These are phyloP conservation scores for Nemopilema nomurai DNA, from an alignment of 30 jellyfish, hydroid and myxozoan genomes.

Conservation along the genomic window DNA sequence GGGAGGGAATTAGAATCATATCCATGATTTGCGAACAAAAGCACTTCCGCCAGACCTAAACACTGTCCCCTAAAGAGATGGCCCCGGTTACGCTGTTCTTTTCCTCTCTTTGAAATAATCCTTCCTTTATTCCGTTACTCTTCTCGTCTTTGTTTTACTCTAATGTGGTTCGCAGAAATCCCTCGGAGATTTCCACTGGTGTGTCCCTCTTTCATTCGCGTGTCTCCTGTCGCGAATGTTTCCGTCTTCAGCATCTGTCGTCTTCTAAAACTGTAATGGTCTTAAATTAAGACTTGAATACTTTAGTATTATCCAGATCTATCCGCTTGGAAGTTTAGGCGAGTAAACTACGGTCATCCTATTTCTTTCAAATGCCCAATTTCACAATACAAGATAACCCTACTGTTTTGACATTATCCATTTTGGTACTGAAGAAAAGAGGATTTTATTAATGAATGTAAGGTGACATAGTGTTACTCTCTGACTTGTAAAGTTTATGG, in stretches of 20 bases:
- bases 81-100: too few species aligned
- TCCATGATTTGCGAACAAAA: too few species aligned
- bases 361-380: neutral
- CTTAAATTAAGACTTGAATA: neutral
- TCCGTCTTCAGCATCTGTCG: neutral
- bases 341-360: neutral
- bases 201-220: neutral
- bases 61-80: too few species aligned
- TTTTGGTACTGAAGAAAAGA: neutral
- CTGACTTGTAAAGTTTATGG: neutral
- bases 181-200: neutral
- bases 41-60: too few species aligned
- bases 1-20: too few species aligned
- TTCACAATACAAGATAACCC: neutral
- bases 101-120: neutral
- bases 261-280: neutral
- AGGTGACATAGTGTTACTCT: neutral
- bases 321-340: neutral
- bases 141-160: neutral
- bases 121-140: neutral
- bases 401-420: neutral
- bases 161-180: neutral
- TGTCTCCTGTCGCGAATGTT: neutral
- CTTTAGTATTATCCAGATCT: neutral
- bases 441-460: neutral